These are phyloP conservation scores for Dicyrtoma fusca DNA, from an alignment of 2,888 invertebrate genomes.

Conservation along the genomic window DNA sequence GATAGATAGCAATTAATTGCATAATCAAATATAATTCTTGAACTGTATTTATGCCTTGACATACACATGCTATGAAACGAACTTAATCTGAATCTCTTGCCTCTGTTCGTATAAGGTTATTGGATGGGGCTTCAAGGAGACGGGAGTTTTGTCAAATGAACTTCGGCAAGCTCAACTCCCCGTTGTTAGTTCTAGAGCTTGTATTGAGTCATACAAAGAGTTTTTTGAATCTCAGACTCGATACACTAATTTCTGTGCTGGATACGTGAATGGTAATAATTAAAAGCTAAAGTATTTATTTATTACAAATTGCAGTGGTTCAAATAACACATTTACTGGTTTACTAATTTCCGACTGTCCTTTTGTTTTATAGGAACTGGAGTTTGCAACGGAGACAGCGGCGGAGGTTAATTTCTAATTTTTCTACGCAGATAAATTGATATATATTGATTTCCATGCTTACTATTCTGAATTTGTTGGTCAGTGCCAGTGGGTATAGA, in stretches of 20 bases:
- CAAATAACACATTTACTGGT: not conserved
- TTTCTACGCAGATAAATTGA: too few relatives aligned
- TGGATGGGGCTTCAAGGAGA: conserved; percentile 40
- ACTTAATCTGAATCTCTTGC: not conserved
- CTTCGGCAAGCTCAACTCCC: conserved; percentile 37
- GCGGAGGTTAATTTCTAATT: conserved; percentile 16
- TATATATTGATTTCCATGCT: too few relatives aligned
- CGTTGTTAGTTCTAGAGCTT: conserved; percentile 37
- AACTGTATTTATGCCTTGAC: too few relatives aligned
- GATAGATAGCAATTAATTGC: too few relatives aligned
- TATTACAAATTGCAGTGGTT: not conserved
- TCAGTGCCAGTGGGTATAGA: too few relatives aligned
- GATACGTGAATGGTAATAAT: conserved; percentile 55
- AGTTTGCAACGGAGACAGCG: conserved; percentile 41
- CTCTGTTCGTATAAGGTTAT: conserved; percentile 25
- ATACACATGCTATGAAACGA: not conserved
- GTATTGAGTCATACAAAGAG: conserved; percentile 41
- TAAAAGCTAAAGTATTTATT: conserved; percentile 14
- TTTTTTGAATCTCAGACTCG: conserved; percentile 41
- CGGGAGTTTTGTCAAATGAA: conserved; percentile 21
- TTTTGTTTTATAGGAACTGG: conserved; percentile 29
- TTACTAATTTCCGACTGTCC: not conserved
- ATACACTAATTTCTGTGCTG: conserved; percentile 46
- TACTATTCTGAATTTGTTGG: too few relatives aligned
- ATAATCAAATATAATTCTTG: too few relatives aligned